Evolutionary conservation across 2,888 invertebrate genomes (phyloP), one percentile per base, ranked within the genome.

Genomic region (Hypolimnas misippus): DNA sequence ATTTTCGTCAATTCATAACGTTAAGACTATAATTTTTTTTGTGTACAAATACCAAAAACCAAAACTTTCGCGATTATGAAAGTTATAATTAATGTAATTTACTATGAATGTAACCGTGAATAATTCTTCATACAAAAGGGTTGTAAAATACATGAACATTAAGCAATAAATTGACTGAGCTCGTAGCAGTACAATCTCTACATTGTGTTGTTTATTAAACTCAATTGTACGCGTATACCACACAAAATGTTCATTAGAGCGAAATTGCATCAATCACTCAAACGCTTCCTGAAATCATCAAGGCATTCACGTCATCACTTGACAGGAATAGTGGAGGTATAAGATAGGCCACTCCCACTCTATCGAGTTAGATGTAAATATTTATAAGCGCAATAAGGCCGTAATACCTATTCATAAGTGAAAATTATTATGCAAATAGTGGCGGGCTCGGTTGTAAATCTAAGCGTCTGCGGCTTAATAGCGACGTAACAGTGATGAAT

Each of bases 381-480:
- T 91, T 90, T 90, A 91, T 90, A 90, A 88, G 82, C 78, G 88
- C 82, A 85, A 87, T 88, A 90, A 87, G 79, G 81, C 84, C 83
- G 82, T 87, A 88, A 89, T 89, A 87, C 84, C 85, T 91, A 91
- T 90, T 92, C 90, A 90, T 91, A 90, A 91, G 90, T 90, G 91
- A 92, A 91, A 89, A 92, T 92, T 87, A 89, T 87, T 89, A 91
- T 91, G 91, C 88, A 88, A 91, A 91, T 90, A 85, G 84, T 85
- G 83, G 83, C 79, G 76, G 81, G 84, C 86, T 82, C 86, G 84
- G 79, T 74, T 71, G 84, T 83, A 82, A 81, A 84, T 87, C 83
- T 78, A 72, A 77, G 73, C 73, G 82, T 76, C 83, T 82, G 79
- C 75, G 76, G 78, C 81, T 82, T 88, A 87, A 88, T 88, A 83